Base-by-base conservation (phyloP, 2,113 vertebrate species). In the Mesoclemmys tuberculata region DNA sequence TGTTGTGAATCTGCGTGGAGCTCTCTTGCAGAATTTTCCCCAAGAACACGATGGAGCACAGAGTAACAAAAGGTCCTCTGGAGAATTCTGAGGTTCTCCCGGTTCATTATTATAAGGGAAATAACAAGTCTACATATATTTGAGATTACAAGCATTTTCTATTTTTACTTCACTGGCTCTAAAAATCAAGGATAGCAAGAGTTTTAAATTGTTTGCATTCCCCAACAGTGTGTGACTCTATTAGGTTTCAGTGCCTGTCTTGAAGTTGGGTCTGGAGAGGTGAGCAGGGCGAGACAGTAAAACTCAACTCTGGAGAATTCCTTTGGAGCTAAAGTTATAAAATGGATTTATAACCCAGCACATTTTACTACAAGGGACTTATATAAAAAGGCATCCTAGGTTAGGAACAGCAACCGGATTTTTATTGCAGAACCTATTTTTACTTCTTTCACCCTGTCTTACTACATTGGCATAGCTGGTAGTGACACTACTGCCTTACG, bases 271-370 rank as follows among this genome's bases (percentile, higher is more conserved):
- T 61, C 10, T 29, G 29, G 29, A 7, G 29, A 61, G 5, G n/a
- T n/a, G 13, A 56, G 27, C 11, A 10, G 2, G 61, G 35, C 22
- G 35, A 68, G n/a, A n/a, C 31, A 27, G 4, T 8, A 71, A 38
- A 90, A 41, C 49, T 80, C 48, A 0, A 0, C 16, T 3, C 3
- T 0, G 78, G 38, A 56, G 2, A 1, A 18, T 13, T 7, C 49
- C 80, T 83, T 21, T 58, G 29, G 29, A 41, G 49, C 46, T 2
- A 2, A 0, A 41, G 80, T 48, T 12, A 29, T 51, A 27, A 1
- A 19, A 58, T 75, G 51, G 11, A 83, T 94, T 64, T 64, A 4
- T 0, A 74, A 16, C 51, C 56, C 87, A 26, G 0, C 5, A 5
- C 0, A 0, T 4, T 0, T 89, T 88, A 22, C 49, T 84, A 3